Base-by-base conservation (phyloP, 2,888 invertebrate genomes). In the Drosophila demipolita region DNA sequence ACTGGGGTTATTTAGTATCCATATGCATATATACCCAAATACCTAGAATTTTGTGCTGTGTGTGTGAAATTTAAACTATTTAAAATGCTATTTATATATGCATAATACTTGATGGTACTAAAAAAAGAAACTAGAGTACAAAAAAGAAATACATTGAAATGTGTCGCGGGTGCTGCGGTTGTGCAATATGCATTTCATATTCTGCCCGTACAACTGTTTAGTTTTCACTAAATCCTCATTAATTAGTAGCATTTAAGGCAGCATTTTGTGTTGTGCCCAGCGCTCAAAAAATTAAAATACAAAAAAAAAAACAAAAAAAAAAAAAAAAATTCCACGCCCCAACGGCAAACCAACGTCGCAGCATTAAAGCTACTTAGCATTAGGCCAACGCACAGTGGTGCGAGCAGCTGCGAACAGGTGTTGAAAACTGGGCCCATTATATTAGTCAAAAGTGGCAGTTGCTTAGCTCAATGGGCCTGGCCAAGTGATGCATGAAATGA, bases 161-260 rank as follows among this genome's bases (percentile, higher is more conserved):
- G 58, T 62, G 64, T 61, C 33, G 72, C 67, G 80, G 71, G 81
- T 67, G 62, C 80, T 67, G 62, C 80, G 33, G 58, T 76, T 74
- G 57, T 78, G 87, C 87, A 89, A 87, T 86, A 74, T 84, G 72
- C 82, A 42, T 42, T 40, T 29, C 12, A 40, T 29, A 57, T 40
- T 40, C 40, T 29, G 32, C 40, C 62, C 71, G 65, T 64, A 59
- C 76, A 80, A 68, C 69, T 78, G 77, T 87, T 87, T 89, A 86
- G 90, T 90, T 85, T 90, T 84, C 87, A 90, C 87, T 87, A 87
- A 87, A 89, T 90, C 87, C 90, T 80, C 90, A 87, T 87, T 87
- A 90, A 87, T 90, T 87, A 87, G 90, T 84, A 87, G 90, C 88
- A 87, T 87, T 87, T 90, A 87, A 85, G 75, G 83, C 88, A 80